Percentiles rank a stretch among this genome's conserved stretches.
Evolutionary conservation across 2,888 invertebrate genomes (phyloP).

Genomic region (Latrodectus hesperus): DNA sequence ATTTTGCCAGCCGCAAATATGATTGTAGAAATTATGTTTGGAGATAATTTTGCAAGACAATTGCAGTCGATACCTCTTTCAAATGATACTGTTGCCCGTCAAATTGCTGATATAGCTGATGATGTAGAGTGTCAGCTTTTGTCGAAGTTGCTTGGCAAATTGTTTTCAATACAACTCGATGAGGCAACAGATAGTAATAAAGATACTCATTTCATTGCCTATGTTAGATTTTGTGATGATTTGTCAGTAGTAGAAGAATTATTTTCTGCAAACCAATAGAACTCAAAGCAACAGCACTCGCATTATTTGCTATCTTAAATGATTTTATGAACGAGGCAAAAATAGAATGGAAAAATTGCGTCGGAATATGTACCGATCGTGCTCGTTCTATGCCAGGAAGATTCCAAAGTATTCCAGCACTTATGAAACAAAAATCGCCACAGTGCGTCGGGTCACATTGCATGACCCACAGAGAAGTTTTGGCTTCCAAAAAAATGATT

Average conservation of each 20-base stretch:
- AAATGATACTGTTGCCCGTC: constrained; percentile 51
- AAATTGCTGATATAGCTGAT: constrained; percentile 56
- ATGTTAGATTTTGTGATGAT: constrained; percentile 38
- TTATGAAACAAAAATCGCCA: too few relatives aligned
- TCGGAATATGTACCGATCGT: too few relatives aligned
- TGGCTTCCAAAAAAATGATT: too few relatives aligned
- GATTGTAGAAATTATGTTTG: constrained; percentile 55
- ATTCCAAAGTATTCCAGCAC: too few relatives aligned
- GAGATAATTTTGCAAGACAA: constrained; percentile 16
- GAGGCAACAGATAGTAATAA: constrained; percentile 37
- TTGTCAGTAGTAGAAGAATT: constrained; percentile 38
- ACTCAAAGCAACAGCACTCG: too few relatives aligned
- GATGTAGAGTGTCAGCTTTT: constrained; percentile 56
- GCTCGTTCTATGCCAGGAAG: too few relatives aligned
- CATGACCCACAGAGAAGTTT: too few relatives aligned
- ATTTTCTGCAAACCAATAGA: too few relatives aligned
- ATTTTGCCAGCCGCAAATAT: constrained; percentile 55
- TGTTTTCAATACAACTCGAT: constrained; percentile 23
- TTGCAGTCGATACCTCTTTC: constrained; percentile 34
- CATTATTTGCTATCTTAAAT: too few relatives aligned
- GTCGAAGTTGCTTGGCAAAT: constrained; percentile 51
- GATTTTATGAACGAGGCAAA: too few relatives aligned
- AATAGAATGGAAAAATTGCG: too few relatives aligned
- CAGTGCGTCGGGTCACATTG: too few relatives aligned
- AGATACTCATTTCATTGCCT: constrained; percentile 37